phyloP scores from a whole-genome alignment of 2,888 invertebrate species.

The Synanthedon formicaeformis region DNA sequence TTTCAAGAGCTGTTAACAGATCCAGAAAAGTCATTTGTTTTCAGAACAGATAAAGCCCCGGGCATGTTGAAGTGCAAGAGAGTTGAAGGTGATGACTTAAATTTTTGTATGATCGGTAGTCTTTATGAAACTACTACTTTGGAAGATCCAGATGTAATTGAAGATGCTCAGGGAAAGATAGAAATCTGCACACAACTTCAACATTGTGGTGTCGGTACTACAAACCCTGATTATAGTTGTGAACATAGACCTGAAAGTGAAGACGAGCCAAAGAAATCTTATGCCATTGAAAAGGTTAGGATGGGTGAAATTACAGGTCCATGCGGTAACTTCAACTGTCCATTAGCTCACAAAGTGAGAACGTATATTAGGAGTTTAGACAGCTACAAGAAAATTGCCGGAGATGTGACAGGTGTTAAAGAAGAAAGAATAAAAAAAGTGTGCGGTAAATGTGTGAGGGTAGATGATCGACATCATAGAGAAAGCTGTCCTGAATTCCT shows the following conservation, averaged over 20 bases:
- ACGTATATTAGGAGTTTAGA: constrained; percentile 49
- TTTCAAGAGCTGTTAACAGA: constrained; percentile 52
- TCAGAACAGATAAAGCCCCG: constrained; percentile 55
- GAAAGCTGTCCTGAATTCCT: constrained; percentile 29
- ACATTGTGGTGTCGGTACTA: constrained; percentile 33
- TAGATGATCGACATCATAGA: constrained; percentile 53
- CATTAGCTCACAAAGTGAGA: constrained; percentile 53
- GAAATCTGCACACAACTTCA: constrained; percentile 54
- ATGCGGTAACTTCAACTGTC: constrained; percentile 55
- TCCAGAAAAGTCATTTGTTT: constrained; percentile 51
- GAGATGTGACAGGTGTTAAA: constrained; percentile 14
- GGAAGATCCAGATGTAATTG: constrained; percentile 45
- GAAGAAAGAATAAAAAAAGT: constrained; percentile 30
- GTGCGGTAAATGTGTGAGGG: constrained; percentile 51
- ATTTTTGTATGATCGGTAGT: constrained; percentile 56
- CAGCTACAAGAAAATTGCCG: constrained; percentile 32
- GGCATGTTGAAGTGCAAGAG: constrained; percentile 54
- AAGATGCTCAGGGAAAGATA: constrained; percentile 33
- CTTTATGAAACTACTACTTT: constrained; percentile 55
- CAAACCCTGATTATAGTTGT: constrained; percentile 21
- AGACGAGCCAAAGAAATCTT: constrained; percentile 23
- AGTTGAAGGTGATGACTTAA: constrained; percentile 50
- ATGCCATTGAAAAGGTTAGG: constrained; percentile 46
- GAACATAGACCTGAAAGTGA: constrained; percentile 12
- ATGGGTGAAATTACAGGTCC: constrained; percentile 63